Evolutionary conservation across 2,888 invertebrate genomes (phyloP).

Genomic region (Hoplodrina ambigua): DNA sequence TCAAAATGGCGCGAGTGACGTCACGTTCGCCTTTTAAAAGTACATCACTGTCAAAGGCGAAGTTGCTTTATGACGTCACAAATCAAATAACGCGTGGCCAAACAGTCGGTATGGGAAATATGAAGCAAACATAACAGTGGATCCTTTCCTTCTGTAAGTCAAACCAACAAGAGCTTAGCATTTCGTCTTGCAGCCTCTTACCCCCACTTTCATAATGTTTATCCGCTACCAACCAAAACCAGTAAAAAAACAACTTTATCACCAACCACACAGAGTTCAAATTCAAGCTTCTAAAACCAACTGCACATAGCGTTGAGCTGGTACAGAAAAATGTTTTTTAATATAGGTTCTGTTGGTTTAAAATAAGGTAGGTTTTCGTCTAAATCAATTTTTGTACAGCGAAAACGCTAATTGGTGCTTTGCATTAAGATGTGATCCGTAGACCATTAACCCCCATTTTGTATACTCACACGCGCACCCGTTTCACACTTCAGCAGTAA

Average conservation of each 20-base stretch:
- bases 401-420: slow-evolving; percentile 71
- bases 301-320: slow-evolving; percentile 42
- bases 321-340: not conserved
- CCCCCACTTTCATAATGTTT: slow-evolving; percentile 66
- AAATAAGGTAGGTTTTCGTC: slow-evolving; percentile 28
- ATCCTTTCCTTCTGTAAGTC: slow-evolving; percentile 64
- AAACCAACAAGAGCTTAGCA: slow-evolving; percentile 66
- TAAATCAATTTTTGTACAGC: slow-evolving; percentile 37
- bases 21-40: slow-evolving; percentile 52
- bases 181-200: slow-evolving; percentile 66
- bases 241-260: slow-evolving; percentile 51
- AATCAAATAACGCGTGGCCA: slow-evolving; percentile 67
- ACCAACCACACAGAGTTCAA: not conserved
- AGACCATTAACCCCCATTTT: slow-evolving; percentile 72
- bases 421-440: slow-evolving; percentile 71
- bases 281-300: slow-evolving; percentile 26
- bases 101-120: slow-evolving; percentile 65
- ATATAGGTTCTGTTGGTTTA: not conserved
- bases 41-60: slow-evolving; percentile 50
- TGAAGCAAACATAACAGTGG: slow-evolving; percentile 60
- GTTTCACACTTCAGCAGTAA: slow-evolving; percentile 60
- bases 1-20: slow-evolving; percentile 18
- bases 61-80: slow-evolving; percentile 60
- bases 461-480: slow-evolving; percentile 63
- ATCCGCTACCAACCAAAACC: slow-evolving; percentile 43